Conservation (phyloP, 2,797 vertebrate species). For the Ispidina picta region DNA sequence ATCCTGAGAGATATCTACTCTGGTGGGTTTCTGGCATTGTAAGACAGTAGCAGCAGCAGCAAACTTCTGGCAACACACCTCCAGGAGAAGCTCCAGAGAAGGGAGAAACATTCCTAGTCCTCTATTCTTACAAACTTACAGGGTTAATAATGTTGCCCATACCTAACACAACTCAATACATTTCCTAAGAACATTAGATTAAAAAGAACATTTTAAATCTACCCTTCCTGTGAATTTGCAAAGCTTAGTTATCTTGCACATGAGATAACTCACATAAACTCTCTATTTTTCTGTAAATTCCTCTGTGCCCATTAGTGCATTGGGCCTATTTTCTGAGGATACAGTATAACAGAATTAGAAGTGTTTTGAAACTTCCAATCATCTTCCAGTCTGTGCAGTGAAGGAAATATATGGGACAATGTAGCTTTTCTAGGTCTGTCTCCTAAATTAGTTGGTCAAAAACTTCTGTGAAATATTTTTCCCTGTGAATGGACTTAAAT, state of each 20-base stretch:
- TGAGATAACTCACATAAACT: background rate
- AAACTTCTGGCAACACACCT: background rate
- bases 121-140: background rate
- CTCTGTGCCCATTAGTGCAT: background rate
- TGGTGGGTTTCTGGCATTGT: background rate
- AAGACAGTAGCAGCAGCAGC: background rate
- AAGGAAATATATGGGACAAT: background rate
- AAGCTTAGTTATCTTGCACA: background rate
- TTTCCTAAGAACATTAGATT: background rate
- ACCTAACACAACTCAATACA: background rate
- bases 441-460: background rate
- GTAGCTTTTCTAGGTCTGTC: background rate
- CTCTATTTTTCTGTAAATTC: constrained; percentile 1
- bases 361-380: constrained; percentile 1
- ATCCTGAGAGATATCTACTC: background rate
- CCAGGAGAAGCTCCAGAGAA: background rate
- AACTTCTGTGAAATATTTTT: background rate
- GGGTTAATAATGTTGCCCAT: background rate
- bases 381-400: background rate
- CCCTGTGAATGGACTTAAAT: background rate
- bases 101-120: background rate
- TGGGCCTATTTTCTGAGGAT: constrained; percentile 4
- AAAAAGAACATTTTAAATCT: background rate
- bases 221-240: background rate
- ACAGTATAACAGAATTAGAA: constrained; percentile 25